phyloP scores from a whole-genome alignment of 2,888 invertebrate species.

The Lucinisca nassula region DNA sequence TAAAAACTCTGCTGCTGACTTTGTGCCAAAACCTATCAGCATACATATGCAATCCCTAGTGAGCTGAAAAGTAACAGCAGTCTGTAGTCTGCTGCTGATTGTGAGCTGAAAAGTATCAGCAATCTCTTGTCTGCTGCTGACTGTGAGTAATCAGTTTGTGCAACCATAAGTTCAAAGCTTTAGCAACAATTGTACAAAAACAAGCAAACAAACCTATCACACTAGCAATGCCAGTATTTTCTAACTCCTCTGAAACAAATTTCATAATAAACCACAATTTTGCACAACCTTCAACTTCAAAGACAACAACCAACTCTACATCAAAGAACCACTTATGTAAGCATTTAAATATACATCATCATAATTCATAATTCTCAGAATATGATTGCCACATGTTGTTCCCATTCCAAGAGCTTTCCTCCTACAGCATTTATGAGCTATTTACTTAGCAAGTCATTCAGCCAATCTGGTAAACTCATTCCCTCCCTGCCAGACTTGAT shows the following conservation, averaged over 20 bases:
- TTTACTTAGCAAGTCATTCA: not conserved
- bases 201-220: no score
- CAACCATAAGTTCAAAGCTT: no score
- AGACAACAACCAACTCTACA: not conserved
- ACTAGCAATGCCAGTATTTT: no score
- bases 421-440: not conserved
- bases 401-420: not conserved
- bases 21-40: no score
- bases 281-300: not conserved
- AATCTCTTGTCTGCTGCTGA: no score
- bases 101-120: no score
- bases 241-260: not conserved
- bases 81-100: no score
- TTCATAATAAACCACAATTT: not conserved
- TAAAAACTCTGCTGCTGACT: no score
- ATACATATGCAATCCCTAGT: no score
- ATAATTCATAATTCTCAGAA: not conserved
- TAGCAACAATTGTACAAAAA: no score
- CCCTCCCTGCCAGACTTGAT: not conserved
- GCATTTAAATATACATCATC: constrained; percentile 8
- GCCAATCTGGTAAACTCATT: not conserved
- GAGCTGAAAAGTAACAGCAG: no score
- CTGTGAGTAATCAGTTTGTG: no score
- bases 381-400: not conserved
- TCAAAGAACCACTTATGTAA: constrained; percentile 2